A percentile compares a stretch with the other conserved stretches of the same genome.
phyloP scores from a whole-genome alignment of 2,888 invertebrate genomes.

The Microctonus hyperodae region DNA sequence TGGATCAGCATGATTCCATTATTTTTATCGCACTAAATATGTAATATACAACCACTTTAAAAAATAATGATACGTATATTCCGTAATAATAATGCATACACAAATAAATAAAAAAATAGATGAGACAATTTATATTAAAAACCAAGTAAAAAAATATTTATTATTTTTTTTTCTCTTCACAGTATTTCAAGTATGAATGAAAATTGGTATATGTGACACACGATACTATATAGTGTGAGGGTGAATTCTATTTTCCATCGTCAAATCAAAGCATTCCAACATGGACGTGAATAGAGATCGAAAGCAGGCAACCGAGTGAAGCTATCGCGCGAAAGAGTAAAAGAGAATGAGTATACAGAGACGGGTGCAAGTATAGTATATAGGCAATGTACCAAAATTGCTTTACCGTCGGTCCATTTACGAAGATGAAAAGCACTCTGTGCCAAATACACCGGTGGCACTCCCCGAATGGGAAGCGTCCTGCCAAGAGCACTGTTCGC shows the following conservation, averaged over 20 bases:
- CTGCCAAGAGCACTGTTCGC: slow-evolving; percentile 49
- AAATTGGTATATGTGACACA: slow-evolving; percentile 1
- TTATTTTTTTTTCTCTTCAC: too few relatives aligned
- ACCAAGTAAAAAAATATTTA: too few relatives aligned
- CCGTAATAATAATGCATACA: too few relatives aligned
- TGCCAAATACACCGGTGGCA: slow-evolving; percentile 58
- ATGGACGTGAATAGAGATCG: slow-evolving; percentile 15
- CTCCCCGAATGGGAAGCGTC: slow-evolving; percentile 46
- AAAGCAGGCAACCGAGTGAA: slow-evolving; percentile 23
- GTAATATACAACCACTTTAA: too few relatives aligned
- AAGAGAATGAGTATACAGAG: slow-evolving; percentile 1
- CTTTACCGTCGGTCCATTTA: slow-evolving; percentile 61
- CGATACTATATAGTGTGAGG: neutral
- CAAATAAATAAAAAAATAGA: neutral
- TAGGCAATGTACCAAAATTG: slow-evolving; percentile 61
- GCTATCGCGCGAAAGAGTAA: neutral
- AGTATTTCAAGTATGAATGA: neutral
- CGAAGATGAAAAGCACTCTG: slow-evolving; percentile 61
- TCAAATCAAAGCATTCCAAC: slow-evolving; percentile 18
- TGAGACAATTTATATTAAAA: neutral
- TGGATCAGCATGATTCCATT: neutral
- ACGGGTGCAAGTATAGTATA: slow-evolving; percentile 48
- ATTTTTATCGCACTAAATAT: too few relatives aligned
- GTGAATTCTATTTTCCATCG: slow-evolving; percentile 8
- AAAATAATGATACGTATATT: too few relatives aligned